Evolutionary conservation across 1,140 invertebrate species (phyloP), one percentile per base, ranked within the genome.

Genomic region (Bombus superbus): DNA sequence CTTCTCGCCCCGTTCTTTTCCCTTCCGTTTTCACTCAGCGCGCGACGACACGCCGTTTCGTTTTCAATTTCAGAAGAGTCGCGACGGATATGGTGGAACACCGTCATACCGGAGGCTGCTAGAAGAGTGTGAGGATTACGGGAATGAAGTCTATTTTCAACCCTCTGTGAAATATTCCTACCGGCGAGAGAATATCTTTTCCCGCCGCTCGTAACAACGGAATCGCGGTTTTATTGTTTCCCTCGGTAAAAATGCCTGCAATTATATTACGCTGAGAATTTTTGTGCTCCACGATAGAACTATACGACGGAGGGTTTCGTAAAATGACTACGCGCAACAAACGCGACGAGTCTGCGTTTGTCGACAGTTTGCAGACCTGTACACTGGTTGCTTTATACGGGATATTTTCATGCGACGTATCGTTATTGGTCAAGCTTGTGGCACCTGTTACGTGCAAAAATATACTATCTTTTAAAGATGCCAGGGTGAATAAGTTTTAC

Each of bases 51-150:
- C 68, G 74, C 80, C 80, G 85, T 81, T 83, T 72, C 86, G 76
- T 87, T 85, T 87, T 84, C 86, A 84, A 87, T 87, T 87, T 87
- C 82, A 87, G 81, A 42, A 35, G 57, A 64, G 85, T 8, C 62
- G 47, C 44, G n/a, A 38, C 73, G 57, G 81, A 86, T 83, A 77
- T 72, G 64, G 47, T 25, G 47, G 64, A 69, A 57, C 76, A 69
- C 32, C 53, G n/a, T 73, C 69, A 38, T 13, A 35, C 62, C 25
- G 81, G 62, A 40, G 81, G 32, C 32, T 32, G 77, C 28, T 1
- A 38, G 18, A 3, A 38, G 28, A 25, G 53, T 22, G 83, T 40
- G 57, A 73, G 69, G 69, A 85, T 81, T 81, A 81, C 57, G 22
- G 25, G 68, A 73, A 62, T 9, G 42, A 81, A 81, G 32, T n/a